phyloP scores from a whole-genome alignment of 1,140 invertebrate genomes.

The Epicauta chinensis region DNA sequence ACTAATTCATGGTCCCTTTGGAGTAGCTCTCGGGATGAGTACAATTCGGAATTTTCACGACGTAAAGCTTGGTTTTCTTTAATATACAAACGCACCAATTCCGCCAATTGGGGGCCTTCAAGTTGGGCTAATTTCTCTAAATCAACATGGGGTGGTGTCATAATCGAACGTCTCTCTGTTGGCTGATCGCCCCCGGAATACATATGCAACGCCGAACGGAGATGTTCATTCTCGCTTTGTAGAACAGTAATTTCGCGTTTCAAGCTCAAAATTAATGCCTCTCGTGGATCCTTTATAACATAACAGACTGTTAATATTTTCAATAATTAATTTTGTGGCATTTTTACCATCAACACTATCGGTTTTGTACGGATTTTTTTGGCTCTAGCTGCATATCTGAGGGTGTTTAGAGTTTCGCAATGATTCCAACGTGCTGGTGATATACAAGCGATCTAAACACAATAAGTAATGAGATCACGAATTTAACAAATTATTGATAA shows the following conservation, averaged over 20 bases:
- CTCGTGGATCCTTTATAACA: conserved; percentile 91
- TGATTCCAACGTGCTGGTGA: conserved; percentile 80
- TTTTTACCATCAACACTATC: conserved; percentile 79
- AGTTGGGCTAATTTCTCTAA: conserved; percentile 65
- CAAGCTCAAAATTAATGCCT: conserved; percentile 82
- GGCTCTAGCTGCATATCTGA: conserved; percentile 80
- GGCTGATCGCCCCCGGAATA: conserved; percentile 18
- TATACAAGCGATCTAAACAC: conserved; percentile 81
- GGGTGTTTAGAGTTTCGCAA: conserved; percentile 86
- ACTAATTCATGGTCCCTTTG: conserved; percentile 84
- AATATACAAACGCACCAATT: conserved; percentile 71
- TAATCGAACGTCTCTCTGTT: conserved; percentile 32
- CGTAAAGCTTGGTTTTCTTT: conserved; percentile 81
- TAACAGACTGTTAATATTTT: too few species aligned
- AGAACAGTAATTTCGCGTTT: conserved; percentile 84
- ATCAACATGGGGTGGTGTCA: conserved; percentile 55
- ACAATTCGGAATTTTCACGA: conserved; percentile 81
- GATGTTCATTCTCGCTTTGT: conserved; percentile 86
- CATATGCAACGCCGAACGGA: conserved; percentile 59
- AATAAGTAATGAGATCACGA: conserved; percentile 7
- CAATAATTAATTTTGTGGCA: background rate
- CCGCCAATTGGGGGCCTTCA: conserved; percentile 61
- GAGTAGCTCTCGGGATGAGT: conserved; percentile 68
- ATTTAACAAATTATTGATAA: background rate
- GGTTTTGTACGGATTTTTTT: conserved; percentile 86